Evolutionary conservation across 2,113 vertebrate genomes (phyloP).

Genomic region (Hemibagrus wyckioides): DNA sequence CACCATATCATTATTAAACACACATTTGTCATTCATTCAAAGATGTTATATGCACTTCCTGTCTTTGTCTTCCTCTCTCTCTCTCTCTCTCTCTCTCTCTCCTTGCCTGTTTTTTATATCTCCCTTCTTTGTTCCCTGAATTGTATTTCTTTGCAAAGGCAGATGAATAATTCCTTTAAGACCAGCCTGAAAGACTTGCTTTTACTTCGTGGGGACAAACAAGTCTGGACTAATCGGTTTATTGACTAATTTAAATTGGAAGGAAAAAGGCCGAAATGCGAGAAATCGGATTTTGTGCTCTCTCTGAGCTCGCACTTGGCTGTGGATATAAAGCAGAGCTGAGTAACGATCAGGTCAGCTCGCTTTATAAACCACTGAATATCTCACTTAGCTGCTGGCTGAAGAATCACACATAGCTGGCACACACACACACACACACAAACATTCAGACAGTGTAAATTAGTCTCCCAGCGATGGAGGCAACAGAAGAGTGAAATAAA

Average conservation of each 20-base stretch:
- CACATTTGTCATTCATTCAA: background rate
- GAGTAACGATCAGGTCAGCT: slow-evolving; percentile 32
- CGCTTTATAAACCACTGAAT: slow-evolving; percentile 43
- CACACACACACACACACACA: slow-evolving; percentile 9
- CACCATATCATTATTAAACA: background rate
- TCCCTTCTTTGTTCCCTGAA: background rate
- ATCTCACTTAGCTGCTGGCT: slow-evolving; percentile 32
- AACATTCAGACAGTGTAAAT: slow-evolving; percentile 29
- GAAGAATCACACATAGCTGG: slow-evolving; percentile 14
- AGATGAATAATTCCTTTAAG: slow-evolving; percentile 10
- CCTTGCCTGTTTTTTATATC: background rate
- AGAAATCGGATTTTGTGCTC: slow-evolving; percentile 27
- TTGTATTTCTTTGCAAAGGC: slow-evolving; percentile 3
- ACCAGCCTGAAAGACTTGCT: slow-evolving; percentile 12
- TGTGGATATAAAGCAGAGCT: background rate
- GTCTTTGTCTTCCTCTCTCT: background rate
- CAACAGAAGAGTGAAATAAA: background rate
- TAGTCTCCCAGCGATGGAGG: slow-evolving; percentile 15
- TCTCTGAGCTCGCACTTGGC: background rate
- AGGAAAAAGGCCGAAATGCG: background rate
- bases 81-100: background rate
- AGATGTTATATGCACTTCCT: background rate
- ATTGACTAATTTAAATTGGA: slow-evolving; percentile 43
- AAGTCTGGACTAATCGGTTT: slow-evolving; percentile 30
- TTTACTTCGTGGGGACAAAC: slow-evolving; percentile 16